Evolutionary conservation across 2,113 vertebrate species (phyloP).

Genomic region (Hyperoodon ampullatus): DNA sequence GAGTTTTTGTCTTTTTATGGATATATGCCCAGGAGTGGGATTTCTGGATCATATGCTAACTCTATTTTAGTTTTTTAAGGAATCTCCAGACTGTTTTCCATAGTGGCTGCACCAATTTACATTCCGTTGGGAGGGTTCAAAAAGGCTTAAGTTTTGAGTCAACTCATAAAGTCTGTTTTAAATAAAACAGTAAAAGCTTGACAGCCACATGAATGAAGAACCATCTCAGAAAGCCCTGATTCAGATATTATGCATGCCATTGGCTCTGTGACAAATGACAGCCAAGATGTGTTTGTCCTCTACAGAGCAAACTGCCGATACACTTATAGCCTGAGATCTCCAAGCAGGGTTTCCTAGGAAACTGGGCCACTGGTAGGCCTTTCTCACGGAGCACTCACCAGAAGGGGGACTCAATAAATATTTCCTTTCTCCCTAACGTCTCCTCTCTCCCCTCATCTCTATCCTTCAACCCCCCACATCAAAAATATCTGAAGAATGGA

Average conservation of each 20-base stretch:
- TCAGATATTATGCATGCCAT: not conserved
- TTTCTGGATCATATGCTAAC: not conserved
- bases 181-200: not conserved
- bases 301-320: not conserved
- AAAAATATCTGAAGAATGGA: not conserved
- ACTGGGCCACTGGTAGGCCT: not conserved
- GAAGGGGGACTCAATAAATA: not conserved
- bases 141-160: not conserved
- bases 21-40: not conserved
- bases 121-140: not conserved
- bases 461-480: fast-evolving
- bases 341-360: not conserved
- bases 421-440: not conserved
- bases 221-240: not conserved
- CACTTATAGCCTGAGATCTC: too few relatives aligned
- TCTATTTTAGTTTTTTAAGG: not conserved
- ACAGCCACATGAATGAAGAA: not conserved
- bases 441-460: not conserved
- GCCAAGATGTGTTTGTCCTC: not conserved
- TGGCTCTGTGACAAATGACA: not conserved
- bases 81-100: not conserved
- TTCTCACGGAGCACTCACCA: not conserved
- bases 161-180: not conserved
- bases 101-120: not conserved
- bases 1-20: not conserved